Percentiles rank a stretch among this genome's conserved stretches.
phyloP scores from a whole-genome alignment of 2,888 invertebrate species.

The Dryomyza anilis region DNA sequence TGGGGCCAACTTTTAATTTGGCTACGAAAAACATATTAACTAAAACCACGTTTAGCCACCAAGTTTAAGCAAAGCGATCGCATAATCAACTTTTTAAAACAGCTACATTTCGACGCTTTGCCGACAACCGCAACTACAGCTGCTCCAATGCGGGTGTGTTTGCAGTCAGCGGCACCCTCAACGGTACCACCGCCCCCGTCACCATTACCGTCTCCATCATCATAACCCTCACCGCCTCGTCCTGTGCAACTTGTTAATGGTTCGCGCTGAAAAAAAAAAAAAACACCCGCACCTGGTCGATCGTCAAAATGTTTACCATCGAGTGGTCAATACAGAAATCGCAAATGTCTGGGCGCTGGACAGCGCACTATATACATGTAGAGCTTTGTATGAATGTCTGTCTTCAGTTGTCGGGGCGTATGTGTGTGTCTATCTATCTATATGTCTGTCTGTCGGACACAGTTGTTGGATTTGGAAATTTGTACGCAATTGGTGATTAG shows the following conservation, averaged over 20 bases:
- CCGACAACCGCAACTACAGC: constrained; percentile 33
- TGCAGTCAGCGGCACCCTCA: constrained; percentile 1
- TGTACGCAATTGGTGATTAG: constrained; percentile 24
- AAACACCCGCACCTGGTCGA: constrained; percentile 56
- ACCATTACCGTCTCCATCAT: constrained; percentile 16
- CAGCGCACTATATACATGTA: constrained; percentile 1
- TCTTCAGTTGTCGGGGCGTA: too few relatives aligned
- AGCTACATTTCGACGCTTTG: constrained; percentile 25
- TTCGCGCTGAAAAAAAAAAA: too few relatives aligned
- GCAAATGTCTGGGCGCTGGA: constrained; percentile 2
- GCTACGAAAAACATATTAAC: constrained; percentile 9
- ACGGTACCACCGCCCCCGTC: constrained; percentile 3
- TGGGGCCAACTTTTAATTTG: constrained; percentile 11
- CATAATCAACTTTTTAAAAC: constrained; percentile 26
- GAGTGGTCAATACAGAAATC: constrained; percentile 20
- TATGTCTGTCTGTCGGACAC: background rate
- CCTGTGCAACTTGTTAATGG: constrained; percentile 21
- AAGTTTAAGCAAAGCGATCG: constrained; percentile 15
- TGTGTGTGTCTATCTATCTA: background rate
- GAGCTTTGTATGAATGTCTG: too few relatives aligned
- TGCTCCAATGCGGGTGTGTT: constrained; percentile 53
- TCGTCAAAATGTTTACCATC: constrained; percentile 40
- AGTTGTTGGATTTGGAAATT: constrained; percentile 9
- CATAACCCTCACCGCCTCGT: constrained; percentile 37
- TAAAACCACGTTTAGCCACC: constrained; percentile 12